Conservation (phyloP, 2,113 vertebrate species). For the Psettodes erumei region DNA sequence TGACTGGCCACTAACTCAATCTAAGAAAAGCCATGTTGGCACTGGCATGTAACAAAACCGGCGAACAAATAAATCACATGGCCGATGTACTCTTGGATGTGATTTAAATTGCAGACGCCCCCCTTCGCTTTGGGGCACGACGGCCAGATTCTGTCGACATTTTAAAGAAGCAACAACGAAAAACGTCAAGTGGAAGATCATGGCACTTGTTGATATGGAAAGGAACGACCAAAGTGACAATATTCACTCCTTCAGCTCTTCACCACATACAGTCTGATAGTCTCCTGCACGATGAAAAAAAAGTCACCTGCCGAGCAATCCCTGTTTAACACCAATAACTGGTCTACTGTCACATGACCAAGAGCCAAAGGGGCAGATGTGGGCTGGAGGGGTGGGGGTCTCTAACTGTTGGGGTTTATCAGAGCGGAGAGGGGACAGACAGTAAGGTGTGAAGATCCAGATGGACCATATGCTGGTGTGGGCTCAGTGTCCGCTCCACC, state of each 20-base stretch:
- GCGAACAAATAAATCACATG: constrained; percentile 35
- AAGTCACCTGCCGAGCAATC: not conserved
- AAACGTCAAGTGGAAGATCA: not conserved
- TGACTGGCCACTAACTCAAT: constrained; percentile 31
- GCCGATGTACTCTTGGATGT: not conserved
- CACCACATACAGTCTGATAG: too few relatives aligned
- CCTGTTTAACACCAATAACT: constrained; percentile 16
- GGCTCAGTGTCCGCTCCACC: constrained; percentile 65
- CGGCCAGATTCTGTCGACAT: not conserved
- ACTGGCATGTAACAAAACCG: constrained; percentile 1
- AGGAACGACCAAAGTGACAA: not conserved
- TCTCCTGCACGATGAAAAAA: too few relatives aligned
- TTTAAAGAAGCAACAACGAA: not conserved
- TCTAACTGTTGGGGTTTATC: constrained; percentile 72
- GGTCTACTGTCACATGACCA: not conserved
- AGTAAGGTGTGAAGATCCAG: constrained; percentile 78
- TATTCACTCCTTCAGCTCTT: not conserved
- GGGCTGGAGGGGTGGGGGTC: constrained; percentile 13
- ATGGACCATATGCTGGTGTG: constrained; percentile 80
- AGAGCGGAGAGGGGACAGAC: constrained; percentile 77
- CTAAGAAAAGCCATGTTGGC: not conserved
- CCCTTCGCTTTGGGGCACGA: not conserved
- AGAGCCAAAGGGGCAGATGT: constrained; percentile 61
- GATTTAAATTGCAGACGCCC: not conserved
- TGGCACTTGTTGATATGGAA: not conserved